Evolutionary conservation across 1,140 invertebrate species (phyloP).

Genomic region (Idris sp.): DNA sequence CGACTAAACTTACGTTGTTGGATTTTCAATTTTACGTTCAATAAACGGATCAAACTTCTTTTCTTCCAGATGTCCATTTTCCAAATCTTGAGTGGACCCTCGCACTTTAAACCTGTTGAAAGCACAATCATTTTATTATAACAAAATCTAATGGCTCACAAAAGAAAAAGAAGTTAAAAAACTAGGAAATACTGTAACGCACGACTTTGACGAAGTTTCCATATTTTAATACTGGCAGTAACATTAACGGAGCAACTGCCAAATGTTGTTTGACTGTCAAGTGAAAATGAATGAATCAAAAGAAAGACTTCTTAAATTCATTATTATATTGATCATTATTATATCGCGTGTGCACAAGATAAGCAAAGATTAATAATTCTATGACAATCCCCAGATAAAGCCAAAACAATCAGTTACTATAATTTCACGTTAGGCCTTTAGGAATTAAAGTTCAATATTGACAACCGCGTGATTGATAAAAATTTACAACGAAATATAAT

Average conservation of each 20-base stretch:
- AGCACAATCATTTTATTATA: slow-evolving; percentile 39
- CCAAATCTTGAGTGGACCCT: slow-evolving; percentile 76
- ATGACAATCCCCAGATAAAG: slow-evolving; percentile 45
- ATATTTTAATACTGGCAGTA: too few species aligned
- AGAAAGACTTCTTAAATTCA: slow-evolving; percentile 32
- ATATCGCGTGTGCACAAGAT: slow-evolving; percentile 40
- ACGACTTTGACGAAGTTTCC: too few species aligned
- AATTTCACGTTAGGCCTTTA: slow-evolving; percentile 10
- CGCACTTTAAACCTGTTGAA: slow-evolving; percentile 81
- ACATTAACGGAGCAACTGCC: too few species aligned
- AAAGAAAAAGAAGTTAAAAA: slow-evolving; percentile 1
- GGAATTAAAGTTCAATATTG: slow-evolving; percentile 33
- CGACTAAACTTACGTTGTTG: slow-evolving; percentile 87
- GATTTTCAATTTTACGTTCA: slow-evolving; percentile 84
- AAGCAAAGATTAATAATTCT: slow-evolving; percentile 40
- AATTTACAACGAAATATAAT: slow-evolving; percentile 31
- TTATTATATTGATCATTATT: too few species aligned
- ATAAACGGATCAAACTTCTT: slow-evolving; percentile 85
- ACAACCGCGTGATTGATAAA: slow-evolving; percentile 4
- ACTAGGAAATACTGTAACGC: background rate
- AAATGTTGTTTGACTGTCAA: slow-evolving; percentile 1
- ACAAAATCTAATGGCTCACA: too few species aligned
- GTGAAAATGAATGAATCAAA: slow-evolving; percentile 30
- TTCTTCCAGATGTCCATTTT: slow-evolving; percentile 76
- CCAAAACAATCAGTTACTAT: slow-evolving; percentile 35